These are phyloP conservation scores for Agrilus mali DNA, from an alignment of 2,888 invertebrate genomes.

Conservation along the genomic window DNA sequence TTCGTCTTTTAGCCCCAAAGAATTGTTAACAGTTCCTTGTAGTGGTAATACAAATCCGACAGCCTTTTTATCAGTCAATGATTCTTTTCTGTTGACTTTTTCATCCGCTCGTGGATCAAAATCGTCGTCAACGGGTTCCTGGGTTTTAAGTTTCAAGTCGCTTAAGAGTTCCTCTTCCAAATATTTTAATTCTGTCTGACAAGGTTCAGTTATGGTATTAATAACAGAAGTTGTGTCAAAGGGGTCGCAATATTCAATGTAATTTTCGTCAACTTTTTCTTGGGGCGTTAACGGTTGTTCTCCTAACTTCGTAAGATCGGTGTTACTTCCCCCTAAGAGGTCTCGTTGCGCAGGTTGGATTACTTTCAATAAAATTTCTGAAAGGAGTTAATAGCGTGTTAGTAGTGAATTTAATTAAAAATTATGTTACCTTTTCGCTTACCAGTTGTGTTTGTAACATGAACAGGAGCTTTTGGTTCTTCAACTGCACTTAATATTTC, in stretches of 20 bases:
- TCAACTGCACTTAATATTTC: slow-evolving; percentile 39
- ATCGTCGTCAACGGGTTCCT: slow-evolving; percentile 57
- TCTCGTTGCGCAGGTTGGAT: slow-evolving; percentile 43
- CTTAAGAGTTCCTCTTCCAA: slow-evolving; percentile 65
- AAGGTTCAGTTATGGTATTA: slow-evolving; percentile 57
- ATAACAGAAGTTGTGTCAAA: slow-evolving; percentile 70
- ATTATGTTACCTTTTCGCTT: too few relatives aligned
- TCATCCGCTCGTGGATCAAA: slow-evolving; percentile 70
- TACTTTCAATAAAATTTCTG: slow-evolving; percentile 36
- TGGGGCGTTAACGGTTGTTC: slow-evolving; percentile 55
- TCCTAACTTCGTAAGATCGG: slow-evolving; percentile 56
- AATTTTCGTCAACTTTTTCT: slow-evolving; percentile 37
- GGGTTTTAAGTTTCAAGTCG: slow-evolving; percentile 32
- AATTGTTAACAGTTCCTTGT: slow-evolving; percentile 27
- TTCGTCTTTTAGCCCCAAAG: slow-evolving; percentile 45
- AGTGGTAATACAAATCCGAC: slow-evolving; percentile 49
- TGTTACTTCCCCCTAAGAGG: slow-evolving; percentile 62
- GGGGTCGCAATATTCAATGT: slow-evolving; percentile 59
- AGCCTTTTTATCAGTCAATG: slow-evolving; percentile 25
- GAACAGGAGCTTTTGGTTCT: slow-evolving; percentile 48
- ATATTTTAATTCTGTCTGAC: slow-evolving; percentile 64
- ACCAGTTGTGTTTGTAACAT: slow-evolving; percentile 42
- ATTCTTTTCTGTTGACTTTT: slow-evolving; percentile 19
- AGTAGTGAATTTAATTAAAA: background rate
- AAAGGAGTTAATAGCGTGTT: slow-evolving; percentile 13